Evolutionary conservation across 2,113 vertebrate genomes (phyloP).

Genomic region (Megalops atlanticus): DNA sequence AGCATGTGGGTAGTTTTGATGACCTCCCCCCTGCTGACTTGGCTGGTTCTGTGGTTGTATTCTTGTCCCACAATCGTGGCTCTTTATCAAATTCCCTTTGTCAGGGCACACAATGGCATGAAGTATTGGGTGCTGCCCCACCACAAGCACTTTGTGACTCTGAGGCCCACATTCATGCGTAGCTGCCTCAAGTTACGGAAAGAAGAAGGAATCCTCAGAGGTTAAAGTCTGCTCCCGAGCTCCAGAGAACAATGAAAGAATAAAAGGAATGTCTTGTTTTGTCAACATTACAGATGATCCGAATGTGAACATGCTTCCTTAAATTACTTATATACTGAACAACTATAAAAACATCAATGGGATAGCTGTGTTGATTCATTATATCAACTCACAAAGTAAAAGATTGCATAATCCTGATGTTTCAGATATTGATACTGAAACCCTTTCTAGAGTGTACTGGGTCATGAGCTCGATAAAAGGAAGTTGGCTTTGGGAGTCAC

Average conservation of each 20-base stretch:
- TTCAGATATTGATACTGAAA: too few relatives aligned
- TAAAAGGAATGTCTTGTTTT: background rate
- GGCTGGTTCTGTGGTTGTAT: background rate
- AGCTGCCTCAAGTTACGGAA: background rate
- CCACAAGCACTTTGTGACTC: background rate
- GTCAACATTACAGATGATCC: background rate
- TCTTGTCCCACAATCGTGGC: background rate
- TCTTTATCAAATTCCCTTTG: constrained; percentile 7
- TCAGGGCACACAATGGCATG: background rate
- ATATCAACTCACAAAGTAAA: background rate
- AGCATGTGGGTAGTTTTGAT: too few relatives aligned
- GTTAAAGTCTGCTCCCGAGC: background rate
- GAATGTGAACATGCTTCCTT: background rate
- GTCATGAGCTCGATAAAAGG: too few relatives aligned
- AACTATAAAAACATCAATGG: background rate
- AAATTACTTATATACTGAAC: background rate
- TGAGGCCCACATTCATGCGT: background rate
- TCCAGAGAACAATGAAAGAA: background rate
- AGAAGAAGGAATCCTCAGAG: background rate
- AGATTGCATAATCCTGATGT: too few relatives aligned
- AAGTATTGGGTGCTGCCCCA: background rate
- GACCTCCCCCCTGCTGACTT: too few relatives aligned
- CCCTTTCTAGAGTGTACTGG: too few relatives aligned
- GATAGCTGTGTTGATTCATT: background rate
- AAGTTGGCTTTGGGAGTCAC: too few relatives aligned